Evolutionary conservation across 2,888 invertebrate genomes (phyloP), one percentile per base, ranked within the genome.

Genomic region (Tenthredo distinguenda): DNA sequence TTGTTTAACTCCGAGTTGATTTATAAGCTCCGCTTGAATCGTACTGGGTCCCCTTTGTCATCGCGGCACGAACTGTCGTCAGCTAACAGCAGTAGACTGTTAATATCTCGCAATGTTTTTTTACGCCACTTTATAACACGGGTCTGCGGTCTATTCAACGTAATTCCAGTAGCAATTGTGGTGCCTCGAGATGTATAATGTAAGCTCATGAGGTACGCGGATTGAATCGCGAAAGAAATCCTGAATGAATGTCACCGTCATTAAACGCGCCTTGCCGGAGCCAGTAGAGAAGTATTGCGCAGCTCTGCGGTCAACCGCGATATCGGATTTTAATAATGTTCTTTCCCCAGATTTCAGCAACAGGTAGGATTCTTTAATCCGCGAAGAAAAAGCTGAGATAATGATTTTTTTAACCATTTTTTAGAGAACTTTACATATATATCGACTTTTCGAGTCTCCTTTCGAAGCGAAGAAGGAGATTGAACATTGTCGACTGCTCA

Each of bases 141-240:
- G 34, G 12, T 74, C 83, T 71, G 71, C 34, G 83, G 71, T 68
- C 65, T 43, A 43, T 68, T 31, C 83, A 68, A 83, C 83, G 83
- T 83, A 83, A 83, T 83, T 71, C 83, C 65, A 50, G 83, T 83
- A 31, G 83, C 83, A 83, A 65, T 83, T 83, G 68, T 83, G 71
- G n/a, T 65, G 34, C 26, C 68, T 83, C 47, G n/a, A 83, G 47
- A 83, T 83, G 83, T 83, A 68, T 83, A 83, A 83, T 83, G 83
- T 83, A 71, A 68, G 71, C 83, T 83, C 68, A 71, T 83, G 71
- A 81, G 81, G 62, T 50, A 83, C 83, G 83, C 65, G 83, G 10
- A 0, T 71, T 47, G 83, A 83, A 83, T 83, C 83, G 81, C 83
- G 47, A 79, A 81, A 58, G 12, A n/a, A 62, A 62, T 81, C 37